These are phyloP conservation scores for Eriosoma lanigerum DNA, from an alignment of 1,140 invertebrate species.

Conservation along the genomic window DNA sequence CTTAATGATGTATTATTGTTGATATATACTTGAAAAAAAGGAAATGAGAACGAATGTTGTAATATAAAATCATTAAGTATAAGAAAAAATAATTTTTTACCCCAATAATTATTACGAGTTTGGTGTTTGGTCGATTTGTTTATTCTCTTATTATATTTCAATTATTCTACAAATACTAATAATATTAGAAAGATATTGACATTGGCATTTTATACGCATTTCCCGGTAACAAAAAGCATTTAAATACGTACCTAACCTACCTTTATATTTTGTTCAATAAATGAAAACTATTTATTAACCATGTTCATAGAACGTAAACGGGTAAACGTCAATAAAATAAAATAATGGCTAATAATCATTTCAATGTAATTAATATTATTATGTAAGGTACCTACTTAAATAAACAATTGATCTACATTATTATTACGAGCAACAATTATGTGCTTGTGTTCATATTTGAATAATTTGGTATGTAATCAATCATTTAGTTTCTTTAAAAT, in stretches of 20 bases:
- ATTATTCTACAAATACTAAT: neutral
- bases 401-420: too few species aligned
- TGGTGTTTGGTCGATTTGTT: neutral
- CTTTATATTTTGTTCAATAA: neutral
- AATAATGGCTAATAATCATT: too few species aligned
- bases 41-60: neutral
- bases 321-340: too few species aligned
- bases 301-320: too few species aligned
- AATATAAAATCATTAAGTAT: neutral
- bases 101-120: neutral
- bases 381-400: too few species aligned
- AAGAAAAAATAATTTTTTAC: neutral
- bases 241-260: too few species aligned
- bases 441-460: too few species aligned
- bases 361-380: too few species aligned
- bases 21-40: neutral
- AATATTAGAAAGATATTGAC: neutral
- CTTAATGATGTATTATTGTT: slow-evolving; percentile 22
- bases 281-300: neutral
- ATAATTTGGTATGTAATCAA: too few species aligned
- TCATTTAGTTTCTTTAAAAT: too few species aligned
- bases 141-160: neutral
- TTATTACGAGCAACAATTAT: too few species aligned
- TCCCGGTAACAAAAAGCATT: neutral
- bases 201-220: neutral